Conservation (phyloP, 2,797 vertebrate species). For the Hoplostethus atlanticus region DNA sequence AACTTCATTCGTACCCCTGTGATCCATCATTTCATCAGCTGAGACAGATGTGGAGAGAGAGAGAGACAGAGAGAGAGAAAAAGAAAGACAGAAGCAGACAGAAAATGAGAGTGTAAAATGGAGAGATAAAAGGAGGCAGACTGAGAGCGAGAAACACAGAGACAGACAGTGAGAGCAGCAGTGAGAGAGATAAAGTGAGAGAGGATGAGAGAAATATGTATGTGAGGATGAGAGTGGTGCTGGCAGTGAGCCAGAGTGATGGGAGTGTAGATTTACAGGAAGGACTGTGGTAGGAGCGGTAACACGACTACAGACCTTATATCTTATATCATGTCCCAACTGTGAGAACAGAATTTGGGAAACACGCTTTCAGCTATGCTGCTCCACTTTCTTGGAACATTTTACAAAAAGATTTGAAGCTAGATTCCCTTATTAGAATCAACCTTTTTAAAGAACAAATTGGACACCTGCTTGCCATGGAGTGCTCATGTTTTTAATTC, state of each 20-base stretch:
- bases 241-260: constrained; percentile 45
- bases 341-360: too few relatives aligned
- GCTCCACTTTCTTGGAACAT: too few relatives aligned
- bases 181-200: constrained; percentile 12
- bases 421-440: too few relatives aligned
- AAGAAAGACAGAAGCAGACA: not conserved
- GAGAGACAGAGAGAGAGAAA: constrained; percentile 21
- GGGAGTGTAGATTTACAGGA: constrained; percentile 57
- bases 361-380: too few relatives aligned
- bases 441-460: too few relatives aligned
- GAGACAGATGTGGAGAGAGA: constrained; percentile 8
- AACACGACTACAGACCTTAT: constrained; percentile 16
- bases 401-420: too few relatives aligned
- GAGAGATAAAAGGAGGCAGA: not conserved
- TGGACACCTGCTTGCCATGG: too few relatives aligned
- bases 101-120: not conserved
- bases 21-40: constrained; percentile 40
- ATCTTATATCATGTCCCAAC: too few relatives aligned
- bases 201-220: constrained; percentile 12
- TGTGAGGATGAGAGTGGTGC: constrained; percentile 40
- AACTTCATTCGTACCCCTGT: constrained; percentile 39
- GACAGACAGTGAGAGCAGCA: not conserved
- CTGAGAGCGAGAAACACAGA: constrained; percentile 2
- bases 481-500: too few relatives aligned
- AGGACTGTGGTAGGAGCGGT: constrained; percentile 20